Base-by-base conservation (phyloP, 2,888 invertebrate species). In the Drosophila testacea region DNA sequence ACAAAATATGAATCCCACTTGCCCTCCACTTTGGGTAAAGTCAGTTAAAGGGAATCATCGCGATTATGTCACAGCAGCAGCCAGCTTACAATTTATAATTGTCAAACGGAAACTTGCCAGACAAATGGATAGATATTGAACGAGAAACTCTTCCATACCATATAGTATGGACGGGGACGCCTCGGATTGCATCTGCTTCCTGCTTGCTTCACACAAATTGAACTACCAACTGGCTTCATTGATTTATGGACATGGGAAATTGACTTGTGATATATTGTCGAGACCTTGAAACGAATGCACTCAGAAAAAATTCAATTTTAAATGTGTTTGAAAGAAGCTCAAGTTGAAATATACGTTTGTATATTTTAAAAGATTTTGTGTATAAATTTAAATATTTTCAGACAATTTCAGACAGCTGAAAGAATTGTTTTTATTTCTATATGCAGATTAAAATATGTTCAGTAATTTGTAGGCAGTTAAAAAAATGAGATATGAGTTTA, bases 21-120 rank as follows among this genome's bases (percentile, higher is more conserved):
- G 62, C 11, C 38, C 42, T 55, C 52, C 1, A 7, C 32, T 27
- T 32, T 11, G 32, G 13, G 22, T 22, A 38, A 65, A 69, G 64
- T 47, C 48, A 59, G 61, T 64, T 67, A 71, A 65, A 27, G 44
- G 79, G 71, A 73, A 75, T 36, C 83, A 86, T 77, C 87, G 79
- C 87, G 85, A 85, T 86, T 86, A 85, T 86, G 85, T 85, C 85
- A 83, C 79, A 70, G 72, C 69, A 66, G 73, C 79, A 78, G 44
- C 48, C 60, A 81, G 77, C 71, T 85, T 79, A 84, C 87, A 86
- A 85, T 85, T 85, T 85, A 85, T 85, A 85, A 85, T 85, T 85
- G 85, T 85, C 85, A 86, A 63, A 75, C 83, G 64, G 68, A 77
- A 79, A 81, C 81, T 79, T 72, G 68, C 77, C 85, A 83, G 83